Evolutionary conservation across 2,113 vertebrate species (phyloP), one percentile per base, ranked within the genome.

Genomic region (Lepidothrix coronata): DNA sequence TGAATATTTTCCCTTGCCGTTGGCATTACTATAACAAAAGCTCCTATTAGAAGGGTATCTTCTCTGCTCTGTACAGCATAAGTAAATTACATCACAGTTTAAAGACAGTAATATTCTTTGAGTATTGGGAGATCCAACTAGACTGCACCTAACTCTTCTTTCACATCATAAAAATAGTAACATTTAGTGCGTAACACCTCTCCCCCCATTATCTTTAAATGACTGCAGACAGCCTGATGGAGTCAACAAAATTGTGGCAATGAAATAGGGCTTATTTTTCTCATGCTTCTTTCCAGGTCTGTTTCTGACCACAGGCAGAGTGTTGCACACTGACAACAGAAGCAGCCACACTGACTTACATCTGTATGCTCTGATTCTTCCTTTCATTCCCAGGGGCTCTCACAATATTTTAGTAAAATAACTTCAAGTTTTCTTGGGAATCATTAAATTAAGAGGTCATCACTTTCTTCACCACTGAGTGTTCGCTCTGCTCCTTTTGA

Each of bases 1-100:
- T 61, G 70, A 91, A 54, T 95, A 95, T 95, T 95, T 95, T 92
- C 65, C 91, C 78, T 85, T 85, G 77, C 73, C 12, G 1, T 62
- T 92, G 89, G 80, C 49, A 91, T 68, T 67, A 52, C 71, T 95
- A 0, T 41, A 86, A 94, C 43, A 89, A 91, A 95, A 74, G 57
- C 31, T 95, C 57, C 43, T 59, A 22, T 79, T 89, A 80, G 48
- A 82, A 90, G 68, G 66, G 85, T 79, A 96, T 91, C 55, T 90
- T 65, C 71, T 89, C 35, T 68, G 66, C 43, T 87, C 39, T 87
- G 61, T 41, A 77, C 7, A 17, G 54, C 71, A 94, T 51, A 57
- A 85, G 63, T 46, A 95, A 76, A 83, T 76, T 94, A 82, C 8
- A 1, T 27, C 63, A 41, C 59, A 66, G 49, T 66, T 72, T 88